Conservation (phyloP, 2,888 invertebrate species). For the Rotaria socialis region DNA sequence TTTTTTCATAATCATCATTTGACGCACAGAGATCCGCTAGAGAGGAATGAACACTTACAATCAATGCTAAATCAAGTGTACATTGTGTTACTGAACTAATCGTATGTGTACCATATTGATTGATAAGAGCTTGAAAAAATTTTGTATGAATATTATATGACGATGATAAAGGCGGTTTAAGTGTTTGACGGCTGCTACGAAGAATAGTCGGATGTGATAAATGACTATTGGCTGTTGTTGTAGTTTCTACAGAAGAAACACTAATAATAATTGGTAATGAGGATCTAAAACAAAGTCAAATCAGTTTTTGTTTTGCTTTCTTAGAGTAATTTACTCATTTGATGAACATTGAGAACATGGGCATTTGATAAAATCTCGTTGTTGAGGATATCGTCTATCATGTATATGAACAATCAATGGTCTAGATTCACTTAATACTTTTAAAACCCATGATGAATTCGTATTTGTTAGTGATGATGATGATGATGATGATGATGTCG, state of each 20-base stretch:
- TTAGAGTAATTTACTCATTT: background rate
- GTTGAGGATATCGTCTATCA: background rate
- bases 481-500: background rate
- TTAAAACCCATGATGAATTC: background rate
- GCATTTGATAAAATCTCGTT: background rate
- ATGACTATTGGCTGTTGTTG: background rate
- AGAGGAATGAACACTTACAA: background rate
- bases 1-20: background rate
- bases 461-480: background rate
- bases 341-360: background rate
- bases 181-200: background rate
- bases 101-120: background rate
- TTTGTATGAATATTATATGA: background rate
- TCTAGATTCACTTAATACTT: constrained; percentile 1
- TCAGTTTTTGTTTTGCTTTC: too few species aligned
- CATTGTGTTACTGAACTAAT: background rate
- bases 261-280: background rate
- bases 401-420: constrained; percentile 12
- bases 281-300: background rate
- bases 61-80: background rate
- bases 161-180: background rate
- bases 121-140: background rate
- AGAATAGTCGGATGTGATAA: background rate
- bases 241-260: background rate
- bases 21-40: background rate